Percentiles rank a stretch among this genome's conserved stretches.
phyloP scores from a whole-genome alignment of 2,888 invertebrate genomes.

The Fissipunctia ypsillon region DNA sequence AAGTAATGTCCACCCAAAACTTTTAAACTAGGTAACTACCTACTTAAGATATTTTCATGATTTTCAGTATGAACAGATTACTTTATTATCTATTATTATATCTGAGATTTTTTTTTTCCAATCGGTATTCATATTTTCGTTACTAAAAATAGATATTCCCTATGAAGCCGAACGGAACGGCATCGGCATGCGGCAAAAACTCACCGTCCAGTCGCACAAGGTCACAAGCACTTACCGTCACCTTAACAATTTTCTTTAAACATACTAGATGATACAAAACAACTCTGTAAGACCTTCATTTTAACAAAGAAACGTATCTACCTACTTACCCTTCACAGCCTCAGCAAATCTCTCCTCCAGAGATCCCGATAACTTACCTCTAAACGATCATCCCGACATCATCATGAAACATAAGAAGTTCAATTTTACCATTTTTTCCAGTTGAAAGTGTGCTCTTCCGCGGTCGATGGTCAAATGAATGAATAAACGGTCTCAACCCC shows the following conservation, averaged over 20 bases:
- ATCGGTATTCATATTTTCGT: too few species aligned
- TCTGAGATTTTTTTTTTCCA: too few species aligned
- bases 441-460: conserved; percentile 64
- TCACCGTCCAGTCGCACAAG: too few species aligned
- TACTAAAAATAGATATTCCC: too few species aligned
- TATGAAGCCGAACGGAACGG: too few species aligned
- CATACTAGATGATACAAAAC: background rate
- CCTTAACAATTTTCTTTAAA: background rate
- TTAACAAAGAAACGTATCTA: conserved; percentile 5
- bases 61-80: too few species aligned
- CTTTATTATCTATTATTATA: too few species aligned
- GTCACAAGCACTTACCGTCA: too few species aligned
- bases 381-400: conserved; percentile 61
- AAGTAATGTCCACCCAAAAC: too few species aligned
- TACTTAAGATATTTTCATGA: too few species aligned
- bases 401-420: conserved; percentile 68
- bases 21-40: too few species aligned
- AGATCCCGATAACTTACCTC: conserved; percentile 50
- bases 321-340: conserved; percentile 8
- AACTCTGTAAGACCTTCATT: background rate
- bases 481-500: conserved; percentile 67
- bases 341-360: conserved; percentile 24
- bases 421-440: conserved; percentile 64
- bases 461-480: conserved; percentile 76
- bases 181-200: too few species aligned